Evolutionary conservation across 2,888 invertebrate genomes (phyloP), one percentile per base, ranked within the genome.

Genomic region (Thera obeliscata): DNA sequence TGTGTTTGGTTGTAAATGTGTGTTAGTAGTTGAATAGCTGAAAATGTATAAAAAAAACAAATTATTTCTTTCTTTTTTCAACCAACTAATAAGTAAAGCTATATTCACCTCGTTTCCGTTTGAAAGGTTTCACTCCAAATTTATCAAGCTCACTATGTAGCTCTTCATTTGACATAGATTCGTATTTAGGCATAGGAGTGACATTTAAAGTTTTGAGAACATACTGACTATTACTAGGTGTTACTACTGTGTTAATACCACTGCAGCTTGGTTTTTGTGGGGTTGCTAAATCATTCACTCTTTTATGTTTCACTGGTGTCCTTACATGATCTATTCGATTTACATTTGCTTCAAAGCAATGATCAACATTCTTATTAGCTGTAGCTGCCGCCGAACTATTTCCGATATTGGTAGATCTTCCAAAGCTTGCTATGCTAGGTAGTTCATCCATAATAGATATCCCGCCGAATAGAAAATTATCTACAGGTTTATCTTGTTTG

Each of bases 1-100:
- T 96, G 96, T 0, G 95, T 96, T 81, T 95, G 94, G 74, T 96
- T 95, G 80, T 96, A 96, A 48, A 96, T 90, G 76, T 96, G 95
- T 65, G 95, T 95, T 55, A 96, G 82, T 58, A 96, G 87, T 86
- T 95, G 94, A 46, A 95, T 90, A 0, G 96, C 96, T 88, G 85
- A 48, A 82, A 89, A 72, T n/a, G 1, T 55, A 22, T 22, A 46
- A 35, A 12, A 8, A n/a, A 56, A 46, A 67, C 43, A 8, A 22
- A 22, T 8, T 36, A 36, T 33, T 33, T 3, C 22, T 33, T 52
- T 33, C 3, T 52, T 33, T 7, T 52, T 33, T 7, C 2, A 8
- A 3, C 8, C 38, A 66, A n/a, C 49, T 8, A 33, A 48, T 6
- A 22, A 7, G 33, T 38, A 8, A 11, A 56, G 2, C 0, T 11